These are phyloP conservation scores for Rhagium mordax DNA, from an alignment of 2,888 invertebrate species.

Conservation along the genomic window DNA sequence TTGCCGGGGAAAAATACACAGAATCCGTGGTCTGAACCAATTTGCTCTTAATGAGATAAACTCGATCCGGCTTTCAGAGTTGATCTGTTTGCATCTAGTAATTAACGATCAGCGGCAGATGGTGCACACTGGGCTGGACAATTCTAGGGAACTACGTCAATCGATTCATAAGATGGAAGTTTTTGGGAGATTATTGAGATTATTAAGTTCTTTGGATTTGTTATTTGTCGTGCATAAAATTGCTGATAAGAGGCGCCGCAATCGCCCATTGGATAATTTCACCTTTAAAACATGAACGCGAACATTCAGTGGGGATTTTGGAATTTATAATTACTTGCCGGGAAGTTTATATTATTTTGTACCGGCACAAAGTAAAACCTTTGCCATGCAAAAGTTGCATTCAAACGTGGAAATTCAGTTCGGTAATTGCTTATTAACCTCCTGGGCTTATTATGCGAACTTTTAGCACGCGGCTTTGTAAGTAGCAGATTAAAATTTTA, in stretches of 20 bases:
- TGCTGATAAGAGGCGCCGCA: too few species aligned
- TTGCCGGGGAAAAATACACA: neutral
- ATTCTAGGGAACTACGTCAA: too few species aligned
- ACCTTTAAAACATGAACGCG: slow-evolving; percentile 5
- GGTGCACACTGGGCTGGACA: too few species aligned
- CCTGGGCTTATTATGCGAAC: slow-evolving; percentile 33
- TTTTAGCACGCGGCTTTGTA: slow-evolving; percentile 26
- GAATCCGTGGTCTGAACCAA: slow-evolving; percentile 47
- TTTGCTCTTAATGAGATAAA: slow-evolving; percentile 53
- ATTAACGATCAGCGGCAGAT: slow-evolving; percentile 48
- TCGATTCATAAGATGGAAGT: too few species aligned
- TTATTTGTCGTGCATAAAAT: slow-evolving; percentile 2
- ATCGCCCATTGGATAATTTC: neutral
- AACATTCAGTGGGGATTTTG: slow-evolving; percentile 12
- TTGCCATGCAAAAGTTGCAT: slow-evolving; percentile 8
- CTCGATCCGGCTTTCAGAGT: slow-evolving; percentile 47
- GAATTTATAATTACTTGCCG: slow-evolving; percentile 17
- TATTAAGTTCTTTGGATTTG: too few species aligned
- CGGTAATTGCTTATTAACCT: slow-evolving; percentile 41
- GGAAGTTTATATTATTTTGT: slow-evolving; percentile 2
- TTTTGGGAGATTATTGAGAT: too few species aligned
- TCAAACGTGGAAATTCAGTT: slow-evolving; percentile 26
- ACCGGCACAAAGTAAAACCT: slow-evolving; percentile 1
- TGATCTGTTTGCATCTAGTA: slow-evolving; percentile 54
- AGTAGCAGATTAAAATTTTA: slow-evolving; percentile 2